These are phyloP conservation scores for Drosophila asahinai DNA, from an alignment of 1,140 invertebrate species.

Conservation along the genomic window DNA sequence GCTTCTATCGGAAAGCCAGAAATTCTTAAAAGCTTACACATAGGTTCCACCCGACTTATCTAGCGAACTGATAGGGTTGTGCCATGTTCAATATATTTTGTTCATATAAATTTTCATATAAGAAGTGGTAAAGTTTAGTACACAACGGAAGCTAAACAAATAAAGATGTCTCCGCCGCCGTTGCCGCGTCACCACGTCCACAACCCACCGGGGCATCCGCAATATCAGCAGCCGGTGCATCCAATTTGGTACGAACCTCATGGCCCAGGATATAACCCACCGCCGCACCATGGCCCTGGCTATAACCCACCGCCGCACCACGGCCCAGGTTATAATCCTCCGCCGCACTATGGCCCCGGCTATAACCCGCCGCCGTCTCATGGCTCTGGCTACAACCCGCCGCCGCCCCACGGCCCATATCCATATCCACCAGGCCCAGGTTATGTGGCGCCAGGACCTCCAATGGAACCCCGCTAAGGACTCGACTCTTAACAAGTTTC, in stretches of 20 bases:
- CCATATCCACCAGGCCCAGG: conserved; percentile 20
- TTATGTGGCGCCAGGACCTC: conserved; percentile 29
- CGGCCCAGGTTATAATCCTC: conserved; percentile 5
- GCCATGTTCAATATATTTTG: neutral
- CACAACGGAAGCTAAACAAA: conserved; percentile 2
- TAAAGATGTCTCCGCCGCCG: conserved; percentile 30
- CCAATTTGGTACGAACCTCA: conserved; percentile 27
- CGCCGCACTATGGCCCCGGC: conserved; percentile 8
- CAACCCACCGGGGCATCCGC: conserved; percentile 24
- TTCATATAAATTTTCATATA: conserved; percentile 16
- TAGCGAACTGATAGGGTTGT: conserved; percentile 1
- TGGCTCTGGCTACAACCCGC: conserved; percentile 14
- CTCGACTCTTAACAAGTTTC: too few relatives aligned
- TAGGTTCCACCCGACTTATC: conserved; percentile 9
- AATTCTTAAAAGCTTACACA: conserved; percentile 6
- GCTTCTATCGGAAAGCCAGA: neutral
- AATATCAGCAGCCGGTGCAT: conserved; percentile 29
- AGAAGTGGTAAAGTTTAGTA: neutral
- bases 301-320: conserved; percentile 3
- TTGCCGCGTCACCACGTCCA: conserved; percentile 18
- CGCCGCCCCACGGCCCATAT: conserved; percentile 27
- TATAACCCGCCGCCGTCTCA: conserved; percentile 5
- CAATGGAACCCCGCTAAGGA: conserved; percentile 33
- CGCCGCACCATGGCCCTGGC: conserved; percentile 19
- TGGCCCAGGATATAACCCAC: conserved; percentile 4